Base-by-base conservation (phyloP, 2,797 vertebrate species). In the Rhadinocentrus ornatus region DNA sequence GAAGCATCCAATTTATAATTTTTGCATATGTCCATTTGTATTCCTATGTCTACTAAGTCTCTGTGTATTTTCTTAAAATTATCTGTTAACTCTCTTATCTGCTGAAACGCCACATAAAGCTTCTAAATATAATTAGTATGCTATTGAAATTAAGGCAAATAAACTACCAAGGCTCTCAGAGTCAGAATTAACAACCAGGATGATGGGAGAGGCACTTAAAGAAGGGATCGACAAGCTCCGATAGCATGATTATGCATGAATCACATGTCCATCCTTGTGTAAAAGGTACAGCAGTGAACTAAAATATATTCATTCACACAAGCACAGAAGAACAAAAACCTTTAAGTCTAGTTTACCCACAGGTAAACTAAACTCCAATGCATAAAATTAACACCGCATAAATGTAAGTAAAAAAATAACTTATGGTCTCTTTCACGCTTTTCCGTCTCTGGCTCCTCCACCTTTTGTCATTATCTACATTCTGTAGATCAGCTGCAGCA, bases 211-310 rank as follows among this genome's bases (percentile, higher is more conserved):
- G 80, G 85, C 86, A 83, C 68, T 72, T 71, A 72, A 70, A 54
- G 64, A 70, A 27, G 55, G 79, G 83, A 86, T 77, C 90, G 91
- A 86, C 86, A 88, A 86, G 61, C 80, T 86, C 84, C 90, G 85
- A 88, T 91, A 86, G 78, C 83, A 90, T 89, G 86, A 88, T 88
- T 86, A 91, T 88, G 81, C 81, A 84, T 86, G 76, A 82, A 83
- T 91, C 80, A 69, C 64, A 69, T 64, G 75, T 81, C 82, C 78
- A 77, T 82, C 78, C 74, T 39, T 62, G 68, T 70, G 69, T 69
- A 67, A 67, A 63, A 67, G 60, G 65, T 74, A 71, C 66, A 56
- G 62, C 67, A 69, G 71, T 37, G 32, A 75, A 70, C 61, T 62
- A 15, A 60, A 56, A 44, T 20, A 74, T 24, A 10, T 15, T 1